Evolutionary conservation across 1,140 invertebrate genomes (phyloP), one percentile per base, ranked within the genome.

Genomic region (Stenopsyche tienmushanensis): DNA sequence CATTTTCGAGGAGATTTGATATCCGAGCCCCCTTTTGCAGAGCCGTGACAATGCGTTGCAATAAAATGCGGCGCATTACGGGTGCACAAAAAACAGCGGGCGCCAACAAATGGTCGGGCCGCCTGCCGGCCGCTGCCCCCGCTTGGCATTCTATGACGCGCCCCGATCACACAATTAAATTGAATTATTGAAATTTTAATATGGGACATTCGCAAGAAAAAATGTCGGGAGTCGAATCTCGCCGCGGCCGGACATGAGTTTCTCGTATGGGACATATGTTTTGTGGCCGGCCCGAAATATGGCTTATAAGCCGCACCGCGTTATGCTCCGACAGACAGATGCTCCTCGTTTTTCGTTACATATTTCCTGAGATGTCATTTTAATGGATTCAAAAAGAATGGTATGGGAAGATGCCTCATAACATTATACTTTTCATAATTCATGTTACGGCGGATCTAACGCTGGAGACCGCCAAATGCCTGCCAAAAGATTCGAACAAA

Each of bases 111-210:
- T 45, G 57, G 44, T 17, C 44, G 57, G 25, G 13, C 25, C 29
- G 25, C 18, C 18, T 39, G 25, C n/a, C 3, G 42, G n/a, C 20
- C 13, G 3, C 34, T 23, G 34, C 34, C 25, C 53, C 9, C 25
- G 26, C 53, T 57, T 41, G 39, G 18, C 49, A 64, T 64, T 64
- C 52, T 64, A 62, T 62, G 18, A 50, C 53, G 53, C 53, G 53
- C 53, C 34, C 13, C 57, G 57, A 9, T 60, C 57, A 60, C 57
- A 60, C 57, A 60, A 54, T 58, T 58, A 65, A 65, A 65, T 65
- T 65, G 64, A 65, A 65, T 65, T 65, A 65, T 65, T 65, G 64
- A 65, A 59, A 65, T 59, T 65, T 65, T 65, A 65, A 65, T 65
- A 60, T 24, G 65, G 34, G 24, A 47, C 55, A 41, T 8, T 2